Base-by-base conservation (phyloP, 2,797 vertebrate species). In the Eidolon dupreanum region DNA sequence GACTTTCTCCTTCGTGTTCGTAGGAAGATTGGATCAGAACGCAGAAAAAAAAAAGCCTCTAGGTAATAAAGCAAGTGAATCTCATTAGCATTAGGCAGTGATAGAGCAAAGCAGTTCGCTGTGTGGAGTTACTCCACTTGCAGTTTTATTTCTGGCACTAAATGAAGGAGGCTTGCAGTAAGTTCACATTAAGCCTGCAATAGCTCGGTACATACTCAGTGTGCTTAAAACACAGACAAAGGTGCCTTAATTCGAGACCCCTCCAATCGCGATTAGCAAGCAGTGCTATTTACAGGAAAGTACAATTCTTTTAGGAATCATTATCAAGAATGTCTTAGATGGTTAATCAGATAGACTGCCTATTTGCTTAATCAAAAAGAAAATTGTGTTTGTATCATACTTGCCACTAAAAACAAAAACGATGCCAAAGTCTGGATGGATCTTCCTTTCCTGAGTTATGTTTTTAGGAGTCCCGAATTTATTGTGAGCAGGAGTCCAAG, bases 51-150 rank as follows among this genome's bases (percentile, higher is more conserved):
- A 91, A 96, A 57, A 20, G 0, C 4, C 61, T 65, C 43, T 89
- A 24, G 38, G 70, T 95, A 96, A 97, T 90, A 98, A 97, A 97
- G 84, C 41, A 84, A 97, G 78, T 74, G 55, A 36, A 46, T 87
- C 82, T 97, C 95, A 98, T 97, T 94, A 97, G 71, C 91, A 68
- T 77, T n/a, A 92, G 92, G 78, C 78, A 63, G 33, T 5, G 49
- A 92, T n/a, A 81, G 66, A 96, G 68, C 36, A 70, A 49, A 22
- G 0, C 28, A 36, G 78, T 63, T 90, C 71, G n/a, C 61, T 66
- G 59, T 41, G 55, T 20, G 83, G 94, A 66, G 33, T 96, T 93
- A 87, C 61, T 82, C 43, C 43, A n/a, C 73, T 88, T 51, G 12
- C 33, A 94, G 51, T 59, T 90, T 94, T 81, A 59, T 94, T 71